Evolutionary conservation across 2,797 vertebrate species (phyloP).

Genomic region (Okamejei kenojei): DNA sequence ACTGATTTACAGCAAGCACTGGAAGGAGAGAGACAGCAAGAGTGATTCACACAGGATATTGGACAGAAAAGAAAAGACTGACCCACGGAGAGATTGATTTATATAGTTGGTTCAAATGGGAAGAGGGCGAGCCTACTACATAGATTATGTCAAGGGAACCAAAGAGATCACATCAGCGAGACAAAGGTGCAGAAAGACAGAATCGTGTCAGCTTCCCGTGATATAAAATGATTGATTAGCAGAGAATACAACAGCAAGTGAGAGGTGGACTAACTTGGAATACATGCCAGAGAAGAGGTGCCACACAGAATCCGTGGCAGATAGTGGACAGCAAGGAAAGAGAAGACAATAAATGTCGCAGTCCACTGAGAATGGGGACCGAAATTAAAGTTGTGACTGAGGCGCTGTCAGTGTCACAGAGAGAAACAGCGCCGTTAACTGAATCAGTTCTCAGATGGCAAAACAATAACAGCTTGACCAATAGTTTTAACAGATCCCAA

Average conservation of each 20-base stretch:
- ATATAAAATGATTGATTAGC: background rate
- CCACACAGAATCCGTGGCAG: background rate
- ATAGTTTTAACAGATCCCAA: background rate
- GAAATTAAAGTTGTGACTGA: background rate
- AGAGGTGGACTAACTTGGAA: background rate
- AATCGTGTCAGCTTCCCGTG: background rate
- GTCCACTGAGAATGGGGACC: background rate
- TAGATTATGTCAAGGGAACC: background rate
- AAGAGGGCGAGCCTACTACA: background rate
- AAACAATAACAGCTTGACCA: background rate
- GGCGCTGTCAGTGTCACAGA: background rate
- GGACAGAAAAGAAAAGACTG: background rate
- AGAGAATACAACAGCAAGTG: background rate
- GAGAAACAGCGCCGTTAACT: background rate
- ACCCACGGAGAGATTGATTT: background rate
- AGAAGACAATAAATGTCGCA: too few relatives aligned
- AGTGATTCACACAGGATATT: slow-evolving; percentile 28
- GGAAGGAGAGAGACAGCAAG: slow-evolving; percentile 6
- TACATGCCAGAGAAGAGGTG: background rate
- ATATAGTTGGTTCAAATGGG: background rate
- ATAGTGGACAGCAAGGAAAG: background rate
- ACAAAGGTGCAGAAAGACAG: background rate
- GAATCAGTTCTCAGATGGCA: background rate
- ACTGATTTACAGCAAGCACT: background rate
- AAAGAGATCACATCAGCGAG: background rate